Base-by-base conservation (phyloP, 2,113 vertebrate species). In the Chloropsis hardwickii region DNA sequence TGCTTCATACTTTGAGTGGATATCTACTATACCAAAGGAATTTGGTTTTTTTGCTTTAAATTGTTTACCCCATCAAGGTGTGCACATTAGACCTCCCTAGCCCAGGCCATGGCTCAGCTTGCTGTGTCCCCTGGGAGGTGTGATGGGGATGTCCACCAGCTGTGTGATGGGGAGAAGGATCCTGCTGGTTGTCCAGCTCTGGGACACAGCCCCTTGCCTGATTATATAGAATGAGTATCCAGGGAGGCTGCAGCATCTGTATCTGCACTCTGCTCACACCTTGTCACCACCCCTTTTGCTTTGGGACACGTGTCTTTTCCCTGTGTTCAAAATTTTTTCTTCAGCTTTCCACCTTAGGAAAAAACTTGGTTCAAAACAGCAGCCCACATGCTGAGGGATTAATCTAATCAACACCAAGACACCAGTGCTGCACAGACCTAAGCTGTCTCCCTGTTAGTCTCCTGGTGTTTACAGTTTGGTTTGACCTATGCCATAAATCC, bases 401-500 rank as follows among this genome's bases (percentile, higher is more conserved):
- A 90, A 84, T 57, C 48, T 53, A 39, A 89, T 44, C 40, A 81
- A 40, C 53, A 40, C 19, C 11, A 83, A 78, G 88, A 50, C 33
- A 71, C 10, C 16, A 54, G 56, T 2, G 1, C 17, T 76, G 45
- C 40, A 79, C 40, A 79, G 53, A 67, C 12, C 20, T 42, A 3
- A 37, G 33, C 53, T 81, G 57, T 31, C 57, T 81, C 42, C 44
- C 57, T 44, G 10, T 91, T 85, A 79, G 81, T 80, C 66, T 94
- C 58, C 64, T 78, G 71, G 45, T 86, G 70, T 92, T 92, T 72
- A 61, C 60, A 58, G 33, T 19, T 82, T 79, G 45, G 5, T 76
- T 67, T 89, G 86, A 90, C 73, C 81, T 91, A 13, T 47, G 28
- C 61, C 74, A 44, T 84, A 94, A 92, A 88, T 79, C 57, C 23